Base-by-base conservation (phyloP, 2,888 invertebrate genomes). In the Clanis bilineata region DNA sequence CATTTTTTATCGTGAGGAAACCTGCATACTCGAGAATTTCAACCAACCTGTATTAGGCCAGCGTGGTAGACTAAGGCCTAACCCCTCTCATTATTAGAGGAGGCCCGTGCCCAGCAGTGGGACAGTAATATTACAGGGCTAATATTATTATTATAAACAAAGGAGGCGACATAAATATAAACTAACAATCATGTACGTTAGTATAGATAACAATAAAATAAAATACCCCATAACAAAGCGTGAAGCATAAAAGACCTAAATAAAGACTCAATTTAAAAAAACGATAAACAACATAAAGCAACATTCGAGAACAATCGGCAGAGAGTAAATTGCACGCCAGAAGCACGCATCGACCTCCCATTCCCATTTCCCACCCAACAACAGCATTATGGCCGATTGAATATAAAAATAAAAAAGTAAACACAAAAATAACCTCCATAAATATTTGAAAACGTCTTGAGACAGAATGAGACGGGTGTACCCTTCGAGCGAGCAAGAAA, bases 381-480 rank as follows among this genome's bases (percentile, higher is more conserved):
- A 56, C 45, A 36, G 56, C 44, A 32, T 21, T 51, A 47, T 57
- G 45, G 57, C 57, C 45, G 36, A 38, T 41, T 23, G 45, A 36
- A 57, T 45, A 57, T 22, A 45, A 47, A 57, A 44, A 57, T 23
- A 23, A 21, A 39, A 32, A 39, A 58, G 47, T 51, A 58, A 51
- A 51, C 58, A 58, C 47, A 39, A 58, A 57, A 56, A 59, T 59
- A 59, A 59, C 59, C 41, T 59, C 59, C 38, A 59, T 59, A 59
- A 59, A 59, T 59, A 56, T 59, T 59, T 59, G 59, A 59, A 59
- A 58, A 60, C 59, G 47, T 59, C 59, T 56, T 56, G 56, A 44
- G 56, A 45, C 38, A 47, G 25, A 57, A 28, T 21, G 59, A 44
- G 59, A 59, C 38, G 38, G 56, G 12, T 21, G 36, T 36, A 44